Evolutionary conservation across 2,888 invertebrate genomes (phyloP).

Genomic region (Neelides folsomi): DNA sequence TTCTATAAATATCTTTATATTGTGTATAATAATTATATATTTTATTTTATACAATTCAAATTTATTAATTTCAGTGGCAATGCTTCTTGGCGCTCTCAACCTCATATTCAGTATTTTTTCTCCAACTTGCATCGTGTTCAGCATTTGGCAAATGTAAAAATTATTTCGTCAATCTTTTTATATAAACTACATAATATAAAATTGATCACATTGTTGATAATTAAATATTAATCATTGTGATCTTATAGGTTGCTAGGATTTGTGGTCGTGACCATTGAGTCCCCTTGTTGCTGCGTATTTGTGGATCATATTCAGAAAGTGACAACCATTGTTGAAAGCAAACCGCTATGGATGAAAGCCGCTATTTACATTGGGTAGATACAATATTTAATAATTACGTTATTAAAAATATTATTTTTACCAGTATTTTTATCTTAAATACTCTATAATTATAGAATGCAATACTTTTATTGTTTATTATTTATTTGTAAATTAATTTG

Average conservation of each 20-base stretch:
- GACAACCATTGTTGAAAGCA: slow-evolving; percentile 53
- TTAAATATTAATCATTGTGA: too few relatives aligned
- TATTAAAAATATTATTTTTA: too few relatives aligned
- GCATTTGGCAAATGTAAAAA: slow-evolving; percentile 65
- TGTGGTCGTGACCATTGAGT: slow-evolving; percentile 74
- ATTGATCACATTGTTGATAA: too few relatives aligned
- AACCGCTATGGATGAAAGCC: slow-evolving; percentile 83
- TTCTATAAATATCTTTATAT: too few relatives aligned
- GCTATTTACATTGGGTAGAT: slow-evolving; percentile 71
- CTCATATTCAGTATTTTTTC: slow-evolving; percentile 49
- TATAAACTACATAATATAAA: too few relatives aligned
- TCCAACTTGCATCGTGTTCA: slow-evolving; percentile 54
- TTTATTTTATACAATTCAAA: too few relatives aligned
- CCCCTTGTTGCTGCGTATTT: slow-evolving; percentile 94
- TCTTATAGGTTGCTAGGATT: slow-evolving; percentile 64
- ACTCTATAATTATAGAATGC: not conserved
- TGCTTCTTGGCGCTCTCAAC: slow-evolving; percentile 65
- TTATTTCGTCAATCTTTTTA: not conserved
- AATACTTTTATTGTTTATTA: not conserved
- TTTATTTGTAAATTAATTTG: not conserved
- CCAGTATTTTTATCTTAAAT: not conserved
- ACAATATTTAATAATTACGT: too few relatives aligned
- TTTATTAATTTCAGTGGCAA: slow-evolving; percentile 55
- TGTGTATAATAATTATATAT: too few relatives aligned
- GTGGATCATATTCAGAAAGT: slow-evolving; percentile 82